These are phyloP conservation scores for Ephestia elutella DNA, from an alignment of 1,140 invertebrate species.

Conservation along the genomic window DNA sequence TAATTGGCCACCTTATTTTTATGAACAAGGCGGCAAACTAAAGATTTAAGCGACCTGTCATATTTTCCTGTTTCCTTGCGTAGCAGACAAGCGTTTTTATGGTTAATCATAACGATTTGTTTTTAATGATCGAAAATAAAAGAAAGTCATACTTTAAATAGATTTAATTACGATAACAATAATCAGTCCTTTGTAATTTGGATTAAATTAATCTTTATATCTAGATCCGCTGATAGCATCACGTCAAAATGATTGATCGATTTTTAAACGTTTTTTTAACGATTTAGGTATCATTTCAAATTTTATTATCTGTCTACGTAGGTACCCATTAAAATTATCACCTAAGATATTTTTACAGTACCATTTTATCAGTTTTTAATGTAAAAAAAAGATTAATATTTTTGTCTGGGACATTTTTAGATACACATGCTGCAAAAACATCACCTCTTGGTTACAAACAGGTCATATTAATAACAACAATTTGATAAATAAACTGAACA, in stretches of 20 bases:
- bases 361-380: too few relatives aligned
- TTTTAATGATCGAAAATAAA: background rate
- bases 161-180: background rate
- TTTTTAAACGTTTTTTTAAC: constrained; percentile 37
- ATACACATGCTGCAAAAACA: too few relatives aligned
- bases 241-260: constrained; percentile 32
- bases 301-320: too few relatives aligned
- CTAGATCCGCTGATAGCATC: background rate
- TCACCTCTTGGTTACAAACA: too few relatives aligned
- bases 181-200: background rate
- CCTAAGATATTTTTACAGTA: too few relatives aligned
- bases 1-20: background rate
- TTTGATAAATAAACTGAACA: too few relatives aligned
- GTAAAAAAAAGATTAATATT: too few relatives aligned
- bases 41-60: background rate
- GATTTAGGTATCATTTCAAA: background rate
- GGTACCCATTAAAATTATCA: too few relatives aligned
- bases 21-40: background rate
- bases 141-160: background rate
- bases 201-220: constrained; percentile 3
- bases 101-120: too few relatives aligned
- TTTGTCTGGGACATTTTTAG: too few relatives aligned
- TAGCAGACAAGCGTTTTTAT: too few relatives aligned
- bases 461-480: too few relatives aligned
- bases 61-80: background rate